A percentile compares a stretch with the other conserved stretches of the same genome.
phyloP scores from a whole-genome alignment of 2,797 vertebrate genomes.

The Taeniopygia guttata region DNA sequence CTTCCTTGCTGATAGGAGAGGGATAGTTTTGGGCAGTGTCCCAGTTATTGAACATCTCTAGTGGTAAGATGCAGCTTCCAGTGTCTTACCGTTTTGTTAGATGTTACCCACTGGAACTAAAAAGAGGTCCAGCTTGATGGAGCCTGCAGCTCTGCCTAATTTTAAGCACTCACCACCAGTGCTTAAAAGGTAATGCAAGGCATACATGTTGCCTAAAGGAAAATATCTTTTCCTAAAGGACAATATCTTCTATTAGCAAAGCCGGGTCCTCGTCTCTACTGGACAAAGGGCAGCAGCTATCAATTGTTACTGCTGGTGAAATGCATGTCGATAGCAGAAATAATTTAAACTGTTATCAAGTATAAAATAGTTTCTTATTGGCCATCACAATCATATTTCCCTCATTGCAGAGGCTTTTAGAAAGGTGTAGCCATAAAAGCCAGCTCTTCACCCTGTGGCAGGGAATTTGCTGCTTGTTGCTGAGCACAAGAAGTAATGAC shows the following conservation, averaged over 20 bases:
- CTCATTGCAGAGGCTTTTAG: neutral
- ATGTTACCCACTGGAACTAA: neutral
- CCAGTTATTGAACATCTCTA: rapidly evolving
- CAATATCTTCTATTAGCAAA: neutral
- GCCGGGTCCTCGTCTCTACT: neutral
- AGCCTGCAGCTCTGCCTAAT: neutral
- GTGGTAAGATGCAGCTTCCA: neutral
- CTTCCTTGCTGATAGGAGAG: rapidly evolving
- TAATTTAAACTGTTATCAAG: neutral
- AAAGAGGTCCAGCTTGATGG: neutral
- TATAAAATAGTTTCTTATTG: neutral
- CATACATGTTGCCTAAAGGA: neutral
- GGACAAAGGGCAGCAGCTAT: neutral
- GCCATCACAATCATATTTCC: neutral
- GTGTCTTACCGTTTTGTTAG: neutral
- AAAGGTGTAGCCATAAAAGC: neutral
- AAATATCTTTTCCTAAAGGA: neutral
- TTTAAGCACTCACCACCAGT: neutral
- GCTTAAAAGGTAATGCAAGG: neutral
- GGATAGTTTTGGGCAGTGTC: neutral
- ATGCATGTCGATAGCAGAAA: neutral
- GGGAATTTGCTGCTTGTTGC: neutral
- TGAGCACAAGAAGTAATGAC: neutral
- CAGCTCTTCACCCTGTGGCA: no score
- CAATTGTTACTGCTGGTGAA: neutral